These are phyloP conservation scores for Ciconia boyciana DNA, from an alignment of 2,113 vertebrate genomes.

Conservation along the genomic window DNA sequence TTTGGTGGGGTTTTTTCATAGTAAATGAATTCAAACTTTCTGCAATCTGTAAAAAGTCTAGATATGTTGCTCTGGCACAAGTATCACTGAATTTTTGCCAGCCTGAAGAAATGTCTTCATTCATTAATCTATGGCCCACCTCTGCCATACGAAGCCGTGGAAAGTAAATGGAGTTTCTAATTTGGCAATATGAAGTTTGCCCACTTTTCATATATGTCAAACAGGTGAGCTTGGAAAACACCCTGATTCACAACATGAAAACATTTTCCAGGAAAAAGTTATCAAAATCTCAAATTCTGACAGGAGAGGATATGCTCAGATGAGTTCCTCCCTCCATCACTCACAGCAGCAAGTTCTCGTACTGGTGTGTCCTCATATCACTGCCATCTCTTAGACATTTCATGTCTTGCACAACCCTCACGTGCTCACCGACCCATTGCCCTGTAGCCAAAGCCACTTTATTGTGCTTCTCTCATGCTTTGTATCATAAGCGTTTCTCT, in stretches of 20 bases:
- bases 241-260: background rate
- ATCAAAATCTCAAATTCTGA: background rate
- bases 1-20: background rate
- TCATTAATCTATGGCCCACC: background rate
- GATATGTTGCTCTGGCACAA: background rate
- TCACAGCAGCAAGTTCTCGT: background rate
- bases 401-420: background rate
- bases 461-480: rapidly evolving
- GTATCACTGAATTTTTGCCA: background rate
- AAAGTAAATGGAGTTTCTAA: background rate
- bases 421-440: background rate
- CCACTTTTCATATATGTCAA: background rate
- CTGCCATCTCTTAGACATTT: background rate
- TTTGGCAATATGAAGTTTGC: background rate
- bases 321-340: background rate
- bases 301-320: background rate
- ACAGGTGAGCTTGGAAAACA: background rate
- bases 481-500: background rate
- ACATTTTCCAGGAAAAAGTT: background rate
- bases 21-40: background rate
- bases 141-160: background rate
- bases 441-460: background rate
- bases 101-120: background rate
- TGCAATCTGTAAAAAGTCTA: background rate
- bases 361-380: background rate